Evolutionary conservation across 1,140 invertebrate species (phyloP).

Genomic region (Chlorops oryzae): DNA sequence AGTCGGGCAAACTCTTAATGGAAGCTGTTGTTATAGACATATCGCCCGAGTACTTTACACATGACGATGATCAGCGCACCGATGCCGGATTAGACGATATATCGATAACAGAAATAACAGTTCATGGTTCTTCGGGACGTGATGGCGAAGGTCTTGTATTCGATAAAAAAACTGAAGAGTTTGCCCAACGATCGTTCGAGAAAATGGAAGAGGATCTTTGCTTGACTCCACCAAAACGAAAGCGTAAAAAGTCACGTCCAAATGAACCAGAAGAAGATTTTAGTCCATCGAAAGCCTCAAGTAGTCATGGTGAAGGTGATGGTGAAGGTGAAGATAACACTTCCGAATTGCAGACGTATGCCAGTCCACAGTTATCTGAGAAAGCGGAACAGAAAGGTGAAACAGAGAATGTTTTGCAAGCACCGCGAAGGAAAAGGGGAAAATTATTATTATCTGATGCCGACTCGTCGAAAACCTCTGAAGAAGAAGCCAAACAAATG

Average conservation of each 20-base stretch:
- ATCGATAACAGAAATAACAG: slow-evolving; percentile 60
- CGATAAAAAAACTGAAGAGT: slow-evolving; percentile 47
- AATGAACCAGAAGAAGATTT: slow-evolving; percentile 52
- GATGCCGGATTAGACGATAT: slow-evolving; percentile 82
- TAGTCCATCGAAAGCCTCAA: slow-evolving; percentile 48
- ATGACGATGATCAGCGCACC: slow-evolving; percentile 73
- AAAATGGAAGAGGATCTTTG: slow-evolving; percentile 41
- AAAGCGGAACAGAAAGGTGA: slow-evolving; percentile 39
- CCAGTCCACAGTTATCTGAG: slow-evolving; percentile 55
- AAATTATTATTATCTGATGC: slow-evolving; percentile 41
- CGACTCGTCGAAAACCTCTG: slow-evolving; percentile 45
- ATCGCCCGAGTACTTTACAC: slow-evolving; percentile 72
- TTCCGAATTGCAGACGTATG: slow-evolving; percentile 56
- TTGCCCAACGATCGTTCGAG: slow-evolving; percentile 28
- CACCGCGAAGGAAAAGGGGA: slow-evolving; percentile 42
- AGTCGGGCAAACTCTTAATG: slow-evolving; percentile 78
- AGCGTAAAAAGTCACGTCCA: slow-evolving; percentile 38
- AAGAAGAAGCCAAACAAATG: slow-evolving; percentile 39
- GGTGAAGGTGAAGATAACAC: slow-evolving; percentile 52
- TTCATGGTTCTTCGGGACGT: slow-evolving; percentile 48
- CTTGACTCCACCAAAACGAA: slow-evolving; percentile 30
- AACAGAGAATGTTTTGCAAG: slow-evolving; percentile 24
- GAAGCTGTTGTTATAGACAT: slow-evolving; percentile 88
- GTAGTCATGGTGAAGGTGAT: slow-evolving; percentile 47
- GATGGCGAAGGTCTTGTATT: slow-evolving; percentile 44